Evolutionary conservation across 1,140 invertebrate genomes (phyloP), one percentile per base, ranked within the genome.

Genomic region (Lordiphosa mommai): DNA sequence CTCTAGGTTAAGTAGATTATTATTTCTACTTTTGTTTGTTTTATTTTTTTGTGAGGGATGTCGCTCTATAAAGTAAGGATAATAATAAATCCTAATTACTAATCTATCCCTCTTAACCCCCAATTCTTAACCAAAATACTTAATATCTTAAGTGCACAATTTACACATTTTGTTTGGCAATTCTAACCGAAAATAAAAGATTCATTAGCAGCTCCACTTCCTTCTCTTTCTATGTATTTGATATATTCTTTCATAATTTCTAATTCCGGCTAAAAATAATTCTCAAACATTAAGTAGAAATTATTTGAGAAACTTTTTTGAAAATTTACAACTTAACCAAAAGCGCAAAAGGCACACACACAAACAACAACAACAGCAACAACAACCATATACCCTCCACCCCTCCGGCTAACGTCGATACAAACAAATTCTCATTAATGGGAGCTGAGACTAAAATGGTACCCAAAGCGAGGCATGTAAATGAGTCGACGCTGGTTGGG

Each of bases 381-480:
- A 27, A 5, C 20, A 23, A 23, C 20, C 20, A 23, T 5, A 23
- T 23, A 30, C 14, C 56, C 32, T 41, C 47, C 61, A 20, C 13
- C 30, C 50, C 40, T 7, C 40, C 59, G 61, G 68, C 77, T 76
- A 51, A 71, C 76, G 77, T 82, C 76, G 77, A 82, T 82, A 82
- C 72, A 82, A 82, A 82, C 77, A 82, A 82, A 84, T 82, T 82
- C 77, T 82, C 77, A 82, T 82, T 82, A 82, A 84, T 84, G 77
- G 70, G 44, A 69, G 55, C 63, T 61, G 46, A 61, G 65, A 56
- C 51, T 66, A 52, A 84, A 82, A 65, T 57, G 41, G 37, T 50
- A 68, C 76, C 79, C 65, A 34, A 51, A 53, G 66, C 61, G 23
- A 68, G 23, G 52, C 79, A 82, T 82, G 77, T 84, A 82, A 82